These are phyloP conservation scores for Pluvianellus socialis DNA, from an alignment of 2,113 vertebrate species.

Conservation along the genomic window DNA sequence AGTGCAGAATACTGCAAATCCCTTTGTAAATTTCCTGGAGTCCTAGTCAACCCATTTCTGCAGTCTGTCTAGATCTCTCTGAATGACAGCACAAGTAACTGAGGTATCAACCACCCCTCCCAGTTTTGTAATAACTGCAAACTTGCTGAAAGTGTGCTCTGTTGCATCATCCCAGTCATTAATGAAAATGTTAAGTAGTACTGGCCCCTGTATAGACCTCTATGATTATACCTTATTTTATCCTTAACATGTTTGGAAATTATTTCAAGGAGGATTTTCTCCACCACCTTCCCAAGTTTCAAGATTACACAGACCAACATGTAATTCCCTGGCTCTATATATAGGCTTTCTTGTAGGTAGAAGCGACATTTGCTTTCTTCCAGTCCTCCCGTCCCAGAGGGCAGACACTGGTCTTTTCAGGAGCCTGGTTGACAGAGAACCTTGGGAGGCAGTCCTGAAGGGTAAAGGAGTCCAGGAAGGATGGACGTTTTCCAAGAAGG, in stretches of 20 bases:
- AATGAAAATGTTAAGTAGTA: not conserved
- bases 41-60: not conserved
- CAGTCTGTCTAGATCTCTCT: not conserved
- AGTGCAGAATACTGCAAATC: not conserved
- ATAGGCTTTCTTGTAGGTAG: not conserved
- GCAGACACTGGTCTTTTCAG: too few relatives aligned
- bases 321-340: not conserved
- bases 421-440: too few relatives aligned
- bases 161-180: not conserved
- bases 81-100: not conserved
- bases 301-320: not conserved
- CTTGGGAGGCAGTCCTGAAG: too few relatives aligned
- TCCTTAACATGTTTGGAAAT: not conserved
- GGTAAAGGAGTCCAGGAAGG: too few relatives aligned
- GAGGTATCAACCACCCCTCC: not conserved
- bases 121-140: not conserved
- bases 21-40: not conserved
- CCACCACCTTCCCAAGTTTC: not conserved
- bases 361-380: not conserved
- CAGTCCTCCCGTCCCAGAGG: not conserved
- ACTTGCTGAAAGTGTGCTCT: not conserved
- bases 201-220: not conserved
- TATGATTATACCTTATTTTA: not conserved
- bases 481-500: too few relatives aligned
- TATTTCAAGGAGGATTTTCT: not conserved